Base-by-base conservation (phyloP, 2,888 invertebrate species). In the Chymomyza caudatula region DNA sequence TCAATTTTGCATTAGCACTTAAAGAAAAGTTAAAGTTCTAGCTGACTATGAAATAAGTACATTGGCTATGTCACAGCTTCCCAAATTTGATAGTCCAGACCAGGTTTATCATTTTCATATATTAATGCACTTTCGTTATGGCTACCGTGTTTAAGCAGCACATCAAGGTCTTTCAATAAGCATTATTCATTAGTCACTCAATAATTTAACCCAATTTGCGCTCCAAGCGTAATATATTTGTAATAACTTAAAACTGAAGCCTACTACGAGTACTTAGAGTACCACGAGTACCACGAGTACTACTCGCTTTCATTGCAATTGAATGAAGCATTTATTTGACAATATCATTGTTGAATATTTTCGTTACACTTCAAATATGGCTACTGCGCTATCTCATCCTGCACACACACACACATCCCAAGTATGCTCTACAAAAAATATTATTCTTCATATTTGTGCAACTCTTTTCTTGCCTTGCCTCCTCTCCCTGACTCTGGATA, bases 321-420 rank as follows among this genome's bases (percentile, higher is more conserved):
- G 2, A 4, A 37, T 37, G 29, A 37, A 22, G 54, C 29, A 0
- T 8, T 52, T 57, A 67, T 75, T 79, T 74, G 77, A 85, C 81
- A 83, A 77, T 84, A 80, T 75, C 69, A 70, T 37, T 37, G 78
- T 80, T 80, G 65, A 80, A 80, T 80, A 86, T 80, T 80, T 86
- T 80, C 66, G 78, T 84, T 77, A 84, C 80, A 85, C 80, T 80
- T 67, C 29, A 23, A 20, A 29, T n/a, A 49, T 13, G 55, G 54
- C 57, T 62, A 55, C 53, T 23, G 53, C 49, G 47, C 58, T 76
- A 68, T 66, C 55, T 64, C 69, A 67, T 85, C 85, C 86, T 75
- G 75, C 29, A 8, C 53, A 70, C 67, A 75, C 84, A 5, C 69
- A 80, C 73, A 65, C 62, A 63, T 3, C 4, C 17, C 29, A 37